phyloP scores from a whole-genome alignment of 1,140 invertebrate species.

The Heliconius melpomene region DNA sequence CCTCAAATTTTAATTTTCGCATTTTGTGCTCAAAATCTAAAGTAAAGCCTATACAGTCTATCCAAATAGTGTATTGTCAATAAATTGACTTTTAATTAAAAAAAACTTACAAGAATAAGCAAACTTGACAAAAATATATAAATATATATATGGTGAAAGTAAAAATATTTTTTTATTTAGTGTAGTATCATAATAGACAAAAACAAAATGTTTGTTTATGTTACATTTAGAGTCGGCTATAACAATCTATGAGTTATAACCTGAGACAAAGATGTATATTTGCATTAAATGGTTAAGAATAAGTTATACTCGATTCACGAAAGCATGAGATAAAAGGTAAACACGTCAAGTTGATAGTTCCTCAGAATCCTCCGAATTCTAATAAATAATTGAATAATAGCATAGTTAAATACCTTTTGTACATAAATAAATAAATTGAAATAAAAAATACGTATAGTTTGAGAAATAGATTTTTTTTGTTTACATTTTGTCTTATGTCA shows the following conservation, averaged over 20 bases:
- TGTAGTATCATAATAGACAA: not conserved
- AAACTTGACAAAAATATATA: slow-evolving; percentile 24
- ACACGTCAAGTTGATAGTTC: too few species aligned
- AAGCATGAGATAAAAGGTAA: too few species aligned
- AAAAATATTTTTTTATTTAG: not conserved
- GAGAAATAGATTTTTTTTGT: too few species aligned
- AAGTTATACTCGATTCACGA: too few species aligned
- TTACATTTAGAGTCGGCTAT: not conserved
- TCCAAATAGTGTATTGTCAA: slow-evolving; percentile 45
- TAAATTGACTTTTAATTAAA: slow-evolving; percentile 38
- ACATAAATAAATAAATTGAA: too few species aligned
- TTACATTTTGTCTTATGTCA: too few species aligned
- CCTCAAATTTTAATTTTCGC: slow-evolving; percentile 44
- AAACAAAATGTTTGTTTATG: not conserved
- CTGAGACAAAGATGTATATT: not conserved
- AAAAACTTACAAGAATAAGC: slow-evolving; percentile 18
- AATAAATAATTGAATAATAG: too few species aligned
- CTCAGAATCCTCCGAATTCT: too few species aligned
- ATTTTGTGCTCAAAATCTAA: slow-evolving; percentile 47
- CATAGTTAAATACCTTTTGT: too few species aligned
- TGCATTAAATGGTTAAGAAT: not conserved
- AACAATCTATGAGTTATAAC: not conserved
- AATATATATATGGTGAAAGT: slow-evolving; percentile 3
- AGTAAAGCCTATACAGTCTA: slow-evolving; percentile 36
- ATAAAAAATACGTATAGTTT: too few species aligned